Evolutionary conservation across 2,888 invertebrate species (phyloP), one percentile per base, ranked within the genome.

Genomic region (Drosophila anceps): DNA sequence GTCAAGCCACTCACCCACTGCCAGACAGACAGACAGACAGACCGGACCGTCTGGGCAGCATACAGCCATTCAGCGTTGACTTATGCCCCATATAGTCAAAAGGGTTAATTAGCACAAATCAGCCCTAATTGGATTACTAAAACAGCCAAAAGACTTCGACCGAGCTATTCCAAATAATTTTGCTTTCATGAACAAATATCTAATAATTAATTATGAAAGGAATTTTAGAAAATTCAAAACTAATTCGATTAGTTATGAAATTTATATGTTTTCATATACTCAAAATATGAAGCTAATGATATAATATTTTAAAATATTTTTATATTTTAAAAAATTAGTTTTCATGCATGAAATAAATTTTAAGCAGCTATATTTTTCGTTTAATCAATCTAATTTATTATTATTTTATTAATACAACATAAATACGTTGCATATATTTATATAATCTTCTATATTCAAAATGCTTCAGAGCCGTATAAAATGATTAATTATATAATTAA

Each of bases 21-120:
- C 2, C 39, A n/a, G n/a, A n/a, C n/a, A 24, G 37, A 51, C 31
- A 18, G 9, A 59, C 48, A 44, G 53, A 51, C 63, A 67, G 69
- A 24, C 44, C 44, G 37, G 27, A 46, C 24, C 29, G 66, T 35
- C 66, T 53, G 76, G 59, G 41, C 50, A 63, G 41, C 31, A 50
- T 10, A 35, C 20, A 13, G 33, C 27, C 27, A 66, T 58, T 48
- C 55, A 48, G 29, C 50, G 64, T 77, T 69, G 76, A 68, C 77
- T 69, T 79, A 58, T 39, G 58, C 79, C 41, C 15, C 12, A 51
- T 20, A 50, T 20, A 33, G 27, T 31, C 18, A 71, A 81, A 76
- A 73, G 87, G 83, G 87, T 86, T 84, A 86, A 84, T 84, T 84
- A 86, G 50, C 31, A 61, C 64, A 82, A 86, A 89, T 79, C 58